phyloP scores from a whole-genome alignment of 2,888 invertebrate species.

The Zygaena filipendulae region DNA sequence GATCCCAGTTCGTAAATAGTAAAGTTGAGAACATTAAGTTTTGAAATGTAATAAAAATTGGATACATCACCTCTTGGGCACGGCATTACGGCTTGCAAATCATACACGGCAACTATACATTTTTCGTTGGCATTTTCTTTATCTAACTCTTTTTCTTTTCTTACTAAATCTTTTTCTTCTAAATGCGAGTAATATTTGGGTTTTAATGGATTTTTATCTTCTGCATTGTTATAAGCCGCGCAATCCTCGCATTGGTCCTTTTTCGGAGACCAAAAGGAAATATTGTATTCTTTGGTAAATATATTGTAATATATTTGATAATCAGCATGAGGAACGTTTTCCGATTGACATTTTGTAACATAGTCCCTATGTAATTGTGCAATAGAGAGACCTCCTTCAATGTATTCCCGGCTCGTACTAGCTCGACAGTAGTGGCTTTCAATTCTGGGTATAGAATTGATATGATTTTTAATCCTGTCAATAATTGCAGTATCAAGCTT shows the following conservation, averaged over 20 bases:
- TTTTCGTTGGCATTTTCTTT: conserved; percentile 4
- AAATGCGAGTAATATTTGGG: conserved; percentile 6
- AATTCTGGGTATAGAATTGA: conserved; percentile 21
- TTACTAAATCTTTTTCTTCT: conserved; percentile 6
- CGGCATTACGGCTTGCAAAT: conserved; percentile 7
- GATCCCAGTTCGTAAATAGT: conserved; percentile 3
- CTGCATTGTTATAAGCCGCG: conserved; percentile 13
- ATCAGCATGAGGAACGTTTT: conserved; percentile 10
- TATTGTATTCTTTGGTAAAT: conserved; percentile 15
- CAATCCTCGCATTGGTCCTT: conserved; percentile 18
- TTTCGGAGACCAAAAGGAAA: conserved; percentile 16
- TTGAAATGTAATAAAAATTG: conserved; percentile 7
- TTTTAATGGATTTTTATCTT: conserved; percentile 5
- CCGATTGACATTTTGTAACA: conserved; percentile 13
- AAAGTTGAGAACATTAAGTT: conserved; percentile 9
- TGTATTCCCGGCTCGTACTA: conserved; percentile 18
- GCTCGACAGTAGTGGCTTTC: conserved; percentile 21
- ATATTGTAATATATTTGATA: conserved; percentile 16
- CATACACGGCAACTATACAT: conserved; percentile 1
- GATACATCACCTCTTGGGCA: conserved; percentile 8
- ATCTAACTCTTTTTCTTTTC: conserved; percentile 9
- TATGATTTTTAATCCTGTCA: conserved; percentile 16
- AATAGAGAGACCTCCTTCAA: conserved; percentile 21
- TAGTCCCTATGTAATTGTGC: conserved; percentile 20
- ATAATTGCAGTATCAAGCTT: conserved; percentile 4